phyloP scores from a whole-genome alignment of 1,140 invertebrate species.

The Papilio glaucus region DNA sequence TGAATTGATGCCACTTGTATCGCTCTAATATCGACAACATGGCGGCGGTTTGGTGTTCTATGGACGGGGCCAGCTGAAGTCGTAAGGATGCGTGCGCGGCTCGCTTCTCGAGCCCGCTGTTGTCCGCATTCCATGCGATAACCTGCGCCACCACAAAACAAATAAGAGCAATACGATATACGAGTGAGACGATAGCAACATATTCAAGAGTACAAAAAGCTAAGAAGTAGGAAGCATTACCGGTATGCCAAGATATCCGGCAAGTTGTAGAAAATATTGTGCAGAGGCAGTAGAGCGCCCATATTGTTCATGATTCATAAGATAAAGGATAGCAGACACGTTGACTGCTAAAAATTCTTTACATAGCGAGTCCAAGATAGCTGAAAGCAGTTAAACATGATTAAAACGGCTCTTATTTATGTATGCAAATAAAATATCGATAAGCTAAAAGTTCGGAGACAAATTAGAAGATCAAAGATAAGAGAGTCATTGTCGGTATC shows the following conservation, averaged over 20 bases:
- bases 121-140: slow-evolving; percentile 97
- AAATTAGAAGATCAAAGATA: slow-evolving; percentile 14
- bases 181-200: slow-evolving; percentile 19
- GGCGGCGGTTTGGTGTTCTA: slow-evolving; percentile 96
- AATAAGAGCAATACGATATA: slow-evolving; percentile 11
- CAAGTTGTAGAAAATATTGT: slow-evolving; percentile 96
- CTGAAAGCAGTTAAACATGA: slow-evolving; percentile 83
- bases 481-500: slow-evolving; percentile 5
- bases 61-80: slow-evolving; percentile 95
- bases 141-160: slow-evolving; percentile 84
- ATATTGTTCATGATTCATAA: slow-evolving; percentile 95
- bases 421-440: slow-evolving; percentile 1
- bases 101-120: slow-evolving; percentile 91
- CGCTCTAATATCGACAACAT: slow-evolving; percentile 96
- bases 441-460: neutral
- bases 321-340: slow-evolving; percentile 95
- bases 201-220: slow-evolving; percentile 36
- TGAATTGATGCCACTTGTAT: slow-evolving; percentile 98
- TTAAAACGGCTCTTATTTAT: slow-evolving; percentile 11
- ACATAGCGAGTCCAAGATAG: slow-evolving; percentile 93
- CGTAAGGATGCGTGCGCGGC: slow-evolving; percentile 93
- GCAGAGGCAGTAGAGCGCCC: slow-evolving; percentile 95
- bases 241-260: slow-evolving; percentile 88
- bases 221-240: slow-evolving; percentile 62
- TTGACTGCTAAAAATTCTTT: slow-evolving; percentile 94